Conservation (phyloP, 2,797 vertebrate species). For the Phylloscopus collybita region DNA sequence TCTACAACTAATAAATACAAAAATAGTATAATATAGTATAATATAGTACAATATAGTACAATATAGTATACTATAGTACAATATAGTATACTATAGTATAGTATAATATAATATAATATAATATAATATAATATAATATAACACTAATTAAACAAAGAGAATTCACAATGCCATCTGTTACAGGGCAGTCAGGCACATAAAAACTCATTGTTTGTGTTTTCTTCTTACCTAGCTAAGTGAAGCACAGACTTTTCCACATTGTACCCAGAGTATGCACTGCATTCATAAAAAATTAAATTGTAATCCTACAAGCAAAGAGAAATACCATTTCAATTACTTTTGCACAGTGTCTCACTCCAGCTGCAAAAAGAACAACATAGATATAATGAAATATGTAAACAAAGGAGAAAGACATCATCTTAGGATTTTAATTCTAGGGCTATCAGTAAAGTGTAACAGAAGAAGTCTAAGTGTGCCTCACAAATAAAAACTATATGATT, state of each 20-base stretch:
- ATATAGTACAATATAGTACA: too few relatives aligned
- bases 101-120: too few relatives aligned
- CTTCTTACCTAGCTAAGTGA: constrained; percentile 87
- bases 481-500: neutral
- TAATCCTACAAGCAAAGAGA: constrained; percentile 80
- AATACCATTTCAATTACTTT: neutral
- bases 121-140: too few relatives aligned
- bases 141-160: neutral
- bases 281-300: constrained; percentile 89
- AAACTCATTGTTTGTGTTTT: neutral
- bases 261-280: constrained; percentile 88
- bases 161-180: neutral
- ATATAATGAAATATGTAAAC: neutral
- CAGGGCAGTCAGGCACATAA: neutral
- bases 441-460: neutral
- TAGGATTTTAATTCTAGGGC: neutral
- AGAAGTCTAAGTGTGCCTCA: neutral
- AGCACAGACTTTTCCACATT: constrained; percentile 84
- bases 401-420: neutral
- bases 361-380: neutral
- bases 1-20: neutral
- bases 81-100: neutral
- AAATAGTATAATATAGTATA: neutral
- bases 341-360: neutral
- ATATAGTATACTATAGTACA: neutral